phyloP scores from a whole-genome alignment of 2,113 vertebrate genomes.

The Bufo gargarizans region DNA sequence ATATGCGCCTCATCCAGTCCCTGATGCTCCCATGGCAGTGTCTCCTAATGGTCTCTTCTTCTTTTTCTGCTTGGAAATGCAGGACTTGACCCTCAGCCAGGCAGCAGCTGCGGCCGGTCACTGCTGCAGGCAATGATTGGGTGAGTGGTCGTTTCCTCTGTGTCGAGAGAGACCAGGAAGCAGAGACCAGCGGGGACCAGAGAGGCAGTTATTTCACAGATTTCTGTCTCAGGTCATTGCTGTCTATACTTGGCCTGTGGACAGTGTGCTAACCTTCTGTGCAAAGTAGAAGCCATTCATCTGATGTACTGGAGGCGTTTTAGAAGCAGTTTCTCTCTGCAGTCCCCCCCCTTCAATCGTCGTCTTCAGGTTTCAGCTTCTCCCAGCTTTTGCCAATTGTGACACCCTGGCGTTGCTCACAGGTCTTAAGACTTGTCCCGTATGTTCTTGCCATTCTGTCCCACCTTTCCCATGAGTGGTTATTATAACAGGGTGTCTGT shows the following conservation, averaged over 20 bases:
- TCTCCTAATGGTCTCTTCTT: no score
- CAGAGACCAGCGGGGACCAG: no score
- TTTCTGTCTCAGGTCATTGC: neutral
- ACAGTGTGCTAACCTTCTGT: neutral
- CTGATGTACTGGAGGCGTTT: neutral
- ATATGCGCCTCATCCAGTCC: no score
- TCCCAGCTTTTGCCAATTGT: slow-evolving; percentile 37
- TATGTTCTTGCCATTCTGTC: slow-evolving; percentile 55
- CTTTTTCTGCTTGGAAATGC: no score
- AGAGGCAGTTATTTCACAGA: no score
- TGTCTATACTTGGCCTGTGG: neutral
- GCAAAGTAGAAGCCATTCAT: neutral
- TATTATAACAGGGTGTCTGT: slow-evolving; percentile 52
- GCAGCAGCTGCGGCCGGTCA: no score
- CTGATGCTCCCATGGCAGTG: no score
- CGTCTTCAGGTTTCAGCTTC: neutral
- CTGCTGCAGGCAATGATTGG: no score
- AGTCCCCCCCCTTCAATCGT: neutral
- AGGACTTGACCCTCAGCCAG: no score
- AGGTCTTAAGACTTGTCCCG: slow-evolving; percentile 40
- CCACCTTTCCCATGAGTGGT: slow-evolving; percentile 42
- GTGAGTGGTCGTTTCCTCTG: no score
- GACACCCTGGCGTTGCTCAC: slow-evolving; percentile 54
- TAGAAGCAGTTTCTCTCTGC: neutral
- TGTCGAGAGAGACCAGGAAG: no score